phyloP scores from a whole-genome alignment of 1,140 invertebrate species.

The Cyrtorhinus lividipennis region DNA sequence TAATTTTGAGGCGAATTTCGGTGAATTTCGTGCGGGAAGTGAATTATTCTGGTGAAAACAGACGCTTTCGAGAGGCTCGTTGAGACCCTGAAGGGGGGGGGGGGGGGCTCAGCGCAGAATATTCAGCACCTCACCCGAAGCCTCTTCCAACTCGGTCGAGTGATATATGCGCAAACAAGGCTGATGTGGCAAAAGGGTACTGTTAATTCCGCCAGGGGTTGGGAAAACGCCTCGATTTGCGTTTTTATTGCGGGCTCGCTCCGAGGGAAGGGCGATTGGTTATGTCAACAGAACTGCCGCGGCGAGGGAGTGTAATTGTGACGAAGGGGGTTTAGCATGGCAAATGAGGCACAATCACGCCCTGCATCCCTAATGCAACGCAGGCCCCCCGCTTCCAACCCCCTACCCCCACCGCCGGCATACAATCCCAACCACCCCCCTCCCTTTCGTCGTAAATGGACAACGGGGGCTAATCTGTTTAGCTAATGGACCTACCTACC shows the following conservation, averaged over 20 bases:
- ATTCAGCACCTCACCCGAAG: background rate
- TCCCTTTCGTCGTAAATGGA: slow-evolving; percentile 11
- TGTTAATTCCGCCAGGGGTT: slow-evolving; percentile 1
- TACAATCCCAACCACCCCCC: background rate
- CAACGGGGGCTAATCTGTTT: slow-evolving; percentile 15
- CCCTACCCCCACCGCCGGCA: background rate
- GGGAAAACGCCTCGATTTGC: slow-evolving; percentile 1
- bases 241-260: slow-evolving; percentile 14
- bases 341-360: slow-evolving; percentile 16
- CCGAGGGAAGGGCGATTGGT: slow-evolving; percentile 9
- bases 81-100: too few relatives aligned
- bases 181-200: slow-evolving; percentile 1
- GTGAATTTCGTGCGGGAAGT: too few relatives aligned
- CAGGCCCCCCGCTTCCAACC: background rate
- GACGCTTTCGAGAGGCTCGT: too few relatives aligned
- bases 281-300: slow-evolving; percentile 6
- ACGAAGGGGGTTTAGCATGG: slow-evolving; percentile 14
- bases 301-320: slow-evolving; percentile 13
- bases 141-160: background rate
- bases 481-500: slow-evolving; percentile 15
- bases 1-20: too few relatives aligned
- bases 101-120: background rate
- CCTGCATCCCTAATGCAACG: slow-evolving; percentile 15
- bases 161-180: slow-evolving; percentile 3
- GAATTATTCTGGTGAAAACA: too few relatives aligned